Percentiles rank a stretch among this genome's conserved stretches.
These are phyloP conservation scores for Sabatieria punctata DNA, from an alignment of 2,888 invertebrate genomes.

Conservation along the genomic window DNA sequence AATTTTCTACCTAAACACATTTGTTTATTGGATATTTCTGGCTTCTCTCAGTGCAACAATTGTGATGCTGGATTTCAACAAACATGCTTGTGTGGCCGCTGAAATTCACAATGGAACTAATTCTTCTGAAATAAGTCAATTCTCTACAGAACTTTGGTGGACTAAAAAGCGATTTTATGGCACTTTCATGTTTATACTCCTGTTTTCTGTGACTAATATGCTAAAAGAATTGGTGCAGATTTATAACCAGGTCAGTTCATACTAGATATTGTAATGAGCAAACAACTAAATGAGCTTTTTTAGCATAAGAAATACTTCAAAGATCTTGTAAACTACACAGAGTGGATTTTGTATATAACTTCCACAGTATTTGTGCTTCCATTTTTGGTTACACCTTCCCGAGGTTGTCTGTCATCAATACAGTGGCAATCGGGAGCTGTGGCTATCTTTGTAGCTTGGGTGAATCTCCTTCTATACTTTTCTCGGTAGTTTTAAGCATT, in stretches of 20 bases:
- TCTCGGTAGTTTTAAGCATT: no score
- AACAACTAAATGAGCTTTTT: slow-evolving; percentile 10
- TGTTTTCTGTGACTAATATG: slow-evolving; percentile 51
- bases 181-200: no score
- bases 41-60: no score
- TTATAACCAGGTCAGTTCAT: slow-evolving; percentile 49
- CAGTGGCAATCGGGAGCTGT: slow-evolving; percentile 52
- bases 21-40: no score
- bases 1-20: no score
- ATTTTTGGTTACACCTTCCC: not conserved
- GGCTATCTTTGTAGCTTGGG: slow-evolving; percentile 71
- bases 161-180: no score
- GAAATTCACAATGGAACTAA: no score
- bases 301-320: slow-evolving; percentile 32
- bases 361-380: slow-evolving; percentile 50
- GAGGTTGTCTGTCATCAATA: not conserved
- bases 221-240: slow-evolving; percentile 56
- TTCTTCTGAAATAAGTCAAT: no score
- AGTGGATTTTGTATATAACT: slow-evolving; percentile 58
- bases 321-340: slow-evolving; percentile 46
- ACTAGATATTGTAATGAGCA: no score
- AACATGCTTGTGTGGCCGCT: no score
- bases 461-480: slow-evolving; percentile 59
- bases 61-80: no score
- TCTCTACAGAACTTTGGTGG: no score